These are phyloP conservation scores for Meda fulgida DNA, from an alignment of 2,797 vertebrate genomes.

Conservation along the genomic window DNA sequence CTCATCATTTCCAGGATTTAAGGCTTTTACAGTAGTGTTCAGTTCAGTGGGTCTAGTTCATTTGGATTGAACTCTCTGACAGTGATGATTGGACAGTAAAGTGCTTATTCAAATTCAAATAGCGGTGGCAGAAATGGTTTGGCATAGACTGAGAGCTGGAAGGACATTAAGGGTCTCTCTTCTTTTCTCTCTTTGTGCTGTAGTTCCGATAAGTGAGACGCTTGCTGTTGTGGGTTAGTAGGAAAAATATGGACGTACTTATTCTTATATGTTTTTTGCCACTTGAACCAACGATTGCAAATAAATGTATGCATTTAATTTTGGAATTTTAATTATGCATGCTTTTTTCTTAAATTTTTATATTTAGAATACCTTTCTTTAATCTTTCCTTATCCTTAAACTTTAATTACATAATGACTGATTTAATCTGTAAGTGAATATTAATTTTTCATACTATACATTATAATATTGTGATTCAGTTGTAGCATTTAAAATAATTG, in stretches of 20 bases:
- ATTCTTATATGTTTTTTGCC: neutral
- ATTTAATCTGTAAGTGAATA: neutral
- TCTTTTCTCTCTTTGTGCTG: slow-evolving; percentile 14
- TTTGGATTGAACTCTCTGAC: slow-evolving; percentile 1
- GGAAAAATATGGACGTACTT: neutral
- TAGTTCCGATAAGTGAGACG: neutral
- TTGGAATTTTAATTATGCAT: neutral
- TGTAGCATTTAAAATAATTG: neutral
- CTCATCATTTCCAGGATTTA: neutral
- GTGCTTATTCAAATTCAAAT: slow-evolving; percentile 27
- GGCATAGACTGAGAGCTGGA: slow-evolving; percentile 29
- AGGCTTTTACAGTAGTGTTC: slow-evolving; percentile 36
- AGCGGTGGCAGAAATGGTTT: slow-evolving; percentile 14
- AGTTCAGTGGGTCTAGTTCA: neutral
- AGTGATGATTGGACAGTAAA: slow-evolving; percentile 12
- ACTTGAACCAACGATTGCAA: neutral
- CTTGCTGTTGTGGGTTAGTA: neutral
- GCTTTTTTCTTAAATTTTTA: neutral
- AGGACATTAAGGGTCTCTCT: slow-evolving; percentile 21
- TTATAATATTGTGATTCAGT: neutral
- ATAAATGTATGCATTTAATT: neutral
- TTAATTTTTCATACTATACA: neutral
- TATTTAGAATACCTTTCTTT: neutral
- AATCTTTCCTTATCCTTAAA: neutral
- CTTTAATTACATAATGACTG: neutral